These are phyloP conservation scores for Drosophila guanche DNA, from an alignment of 1,140 invertebrate genomes.

Conservation along the genomic window DNA sequence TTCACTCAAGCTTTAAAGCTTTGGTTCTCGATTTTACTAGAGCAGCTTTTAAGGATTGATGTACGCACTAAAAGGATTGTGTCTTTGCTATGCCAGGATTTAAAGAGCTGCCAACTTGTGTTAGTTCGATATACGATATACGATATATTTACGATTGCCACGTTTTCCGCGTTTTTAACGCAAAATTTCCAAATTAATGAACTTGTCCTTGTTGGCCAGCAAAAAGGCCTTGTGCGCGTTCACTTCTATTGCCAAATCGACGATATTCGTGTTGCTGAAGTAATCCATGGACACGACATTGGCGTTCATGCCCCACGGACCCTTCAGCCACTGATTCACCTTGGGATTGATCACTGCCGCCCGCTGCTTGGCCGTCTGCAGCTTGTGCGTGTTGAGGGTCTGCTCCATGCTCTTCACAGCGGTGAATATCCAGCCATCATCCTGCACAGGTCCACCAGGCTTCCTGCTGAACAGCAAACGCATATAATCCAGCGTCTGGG, in stretches of 20 bases:
- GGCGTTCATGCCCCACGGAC: slow-evolving; percentile 84
- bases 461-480: slow-evolving; percentile 72
- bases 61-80: neutral
- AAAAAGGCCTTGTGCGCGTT: slow-evolving; percentile 74
- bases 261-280: slow-evolving; percentile 86
- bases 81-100: neutral
- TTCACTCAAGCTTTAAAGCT: neutral
- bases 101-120: neutral
- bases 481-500: slow-evolving; percentile 74
- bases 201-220: slow-evolving; percentile 49
- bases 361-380: slow-evolving; percentile 71
- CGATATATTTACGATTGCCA: neutral
- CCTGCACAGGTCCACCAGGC: slow-evolving; percentile 54
- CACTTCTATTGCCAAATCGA: slow-evolving; percentile 84
- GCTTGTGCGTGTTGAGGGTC: slow-evolving; percentile 57
- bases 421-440: slow-evolving; percentile 76
- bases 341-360: slow-evolving; percentile 69
- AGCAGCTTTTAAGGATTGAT: neutral
- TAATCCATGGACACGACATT: slow-evolving; percentile 87
- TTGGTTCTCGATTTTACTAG: neutral
- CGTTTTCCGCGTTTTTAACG: neutral
- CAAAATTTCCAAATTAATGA: slow-evolving; percentile 62
- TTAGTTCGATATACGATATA: neutral
- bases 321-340: slow-evolving; percentile 65
- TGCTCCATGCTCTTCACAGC: slow-evolving; percentile 70